Base-by-base conservation (phyloP, 2,888 invertebrate genomes). In the Ophioninae sp. region DNA sequence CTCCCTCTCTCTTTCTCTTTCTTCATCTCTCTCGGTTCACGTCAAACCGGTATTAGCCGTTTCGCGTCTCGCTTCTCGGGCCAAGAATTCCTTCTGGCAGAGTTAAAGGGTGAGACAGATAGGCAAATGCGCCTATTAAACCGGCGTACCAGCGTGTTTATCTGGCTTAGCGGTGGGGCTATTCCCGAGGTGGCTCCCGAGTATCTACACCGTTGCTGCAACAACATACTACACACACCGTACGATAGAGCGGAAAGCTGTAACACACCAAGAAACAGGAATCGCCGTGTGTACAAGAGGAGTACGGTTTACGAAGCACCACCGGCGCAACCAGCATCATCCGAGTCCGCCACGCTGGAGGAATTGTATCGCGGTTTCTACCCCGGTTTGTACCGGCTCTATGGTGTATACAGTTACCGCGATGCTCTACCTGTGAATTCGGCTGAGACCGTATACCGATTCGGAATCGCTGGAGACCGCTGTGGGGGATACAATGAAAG, bases 101-200 rank as follows among this genome's bases (percentile, higher is more conserved):
- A 81, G 81, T 83, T 82, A 85, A 84, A 82, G 76, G 75, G 78
- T 56, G 82, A 79, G 79, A 44, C 67, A 72, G 86, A 87, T 88
- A 88, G 86, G 87, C 87, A 87, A 88, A 87, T 88, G 86, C 75
- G 85, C 77, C 87, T 85, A 85, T 87, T 88, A 87, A 87, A 87
- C 79, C 81, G 82, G 87, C 85, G 85, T 87, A 87, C 81, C 79
- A 84, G 84, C 79, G 83, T 85, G 85, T 87, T 82, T 85, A 85
- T 87, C 86, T 85, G 85, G 79, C 78, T 85, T 84, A 77, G 82
- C 84, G 85, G 83, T 85, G 84, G 69, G 69, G 79, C 74, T 83
- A 83, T 85, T 86, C 77, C 81, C 85, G 86, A 77, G 84, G 72
- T 79, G 79, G 30, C 75, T 67, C 62, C 76, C 79, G 81, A 79